These are phyloP conservation scores for Corvus cornix DNA, from an alignment of 2,113 vertebrate genomes.

Conservation along the genomic window DNA sequence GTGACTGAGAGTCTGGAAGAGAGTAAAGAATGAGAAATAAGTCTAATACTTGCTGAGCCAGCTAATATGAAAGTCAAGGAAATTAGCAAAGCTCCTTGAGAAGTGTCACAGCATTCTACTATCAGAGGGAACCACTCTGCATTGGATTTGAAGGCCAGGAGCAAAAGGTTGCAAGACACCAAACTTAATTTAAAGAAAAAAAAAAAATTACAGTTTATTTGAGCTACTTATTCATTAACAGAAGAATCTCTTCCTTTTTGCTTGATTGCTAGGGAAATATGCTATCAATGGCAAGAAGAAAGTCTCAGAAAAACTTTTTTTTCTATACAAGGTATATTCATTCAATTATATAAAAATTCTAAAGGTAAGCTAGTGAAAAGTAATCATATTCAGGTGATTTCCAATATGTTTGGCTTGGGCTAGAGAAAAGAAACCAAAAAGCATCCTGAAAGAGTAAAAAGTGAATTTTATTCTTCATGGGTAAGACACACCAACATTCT, in stretches of 20 bases:
- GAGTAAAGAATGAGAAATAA: conserved; percentile 9
- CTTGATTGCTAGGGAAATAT: neutral
- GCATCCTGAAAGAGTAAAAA: neutral
- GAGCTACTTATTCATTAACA: neutral
- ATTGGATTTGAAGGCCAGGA: neutral
- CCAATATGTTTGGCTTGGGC: neutral
- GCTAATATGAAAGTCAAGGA: conserved; percentile 44
- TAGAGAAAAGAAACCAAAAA: neutral
- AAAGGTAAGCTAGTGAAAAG: neutral
- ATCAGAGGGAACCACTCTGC: neutral
- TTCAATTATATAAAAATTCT: neutral
- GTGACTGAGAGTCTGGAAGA: neutral
- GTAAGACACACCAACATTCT: neutral
- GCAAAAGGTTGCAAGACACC: neutral
- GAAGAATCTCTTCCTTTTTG: neutral
- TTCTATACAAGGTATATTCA: neutral
- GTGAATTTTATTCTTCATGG: neutral
- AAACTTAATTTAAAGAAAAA: neutral
- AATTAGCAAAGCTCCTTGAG: conserved; percentile 45
- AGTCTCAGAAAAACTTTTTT: neutral
- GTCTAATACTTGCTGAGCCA: conserved; percentile 29
- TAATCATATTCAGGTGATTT: neutral
- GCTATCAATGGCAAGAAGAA: neutral
- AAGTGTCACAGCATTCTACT: conserved; percentile 27
- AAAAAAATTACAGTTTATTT: neutral